Evolutionary conservation across 2,888 invertebrate species (phyloP), one percentile per base, ranked within the genome.

Genomic region (Epinotia demarniana): DNA sequence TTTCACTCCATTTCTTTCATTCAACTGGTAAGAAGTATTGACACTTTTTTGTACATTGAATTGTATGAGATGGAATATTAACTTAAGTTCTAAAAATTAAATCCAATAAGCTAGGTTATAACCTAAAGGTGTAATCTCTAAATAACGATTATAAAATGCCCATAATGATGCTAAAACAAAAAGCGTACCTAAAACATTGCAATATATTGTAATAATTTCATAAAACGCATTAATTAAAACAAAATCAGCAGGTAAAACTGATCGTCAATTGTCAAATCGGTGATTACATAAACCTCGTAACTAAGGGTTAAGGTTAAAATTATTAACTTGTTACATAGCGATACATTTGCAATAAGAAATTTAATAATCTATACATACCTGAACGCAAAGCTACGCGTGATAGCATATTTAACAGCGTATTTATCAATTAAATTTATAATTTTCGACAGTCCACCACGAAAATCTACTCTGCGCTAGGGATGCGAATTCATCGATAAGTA

Each of bases 331-430:
- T 53, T 78, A 78, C 53, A 78, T 75, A 63, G 64, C 63, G 72
- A 72, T 46, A 66, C 64, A 18, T 19, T 9, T 33, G 39, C 49
- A 72, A 64, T 70, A 72, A 43, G 66, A 76, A 78, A 69, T 72
- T 74, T 53, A n/a, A 57, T 78, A 71, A 79, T 79, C 77, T 77
- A 75, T 67, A 87, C 92, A 89, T 95, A 96, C 96, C 96, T 94
- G 96, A 94, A 89, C 96, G 95, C 90, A 96, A 93, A 90, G 95
- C 95, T 89, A 95, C 94, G 86, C 96, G 95, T 82, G 96, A 96
- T 88, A 96, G 91, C 96, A 96, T 96, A 94, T 95, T 95, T 82
- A 80, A 79, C 81, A 80, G 81, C 81, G 81, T 82, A 88, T 86
- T 86, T 85, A 86, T 77, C 67, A 82, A 81, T 80, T 81, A 81